Evolutionary conservation across 2,888 invertebrate species (phyloP).

Genomic region (Agrilus biguttatus): DNA sequence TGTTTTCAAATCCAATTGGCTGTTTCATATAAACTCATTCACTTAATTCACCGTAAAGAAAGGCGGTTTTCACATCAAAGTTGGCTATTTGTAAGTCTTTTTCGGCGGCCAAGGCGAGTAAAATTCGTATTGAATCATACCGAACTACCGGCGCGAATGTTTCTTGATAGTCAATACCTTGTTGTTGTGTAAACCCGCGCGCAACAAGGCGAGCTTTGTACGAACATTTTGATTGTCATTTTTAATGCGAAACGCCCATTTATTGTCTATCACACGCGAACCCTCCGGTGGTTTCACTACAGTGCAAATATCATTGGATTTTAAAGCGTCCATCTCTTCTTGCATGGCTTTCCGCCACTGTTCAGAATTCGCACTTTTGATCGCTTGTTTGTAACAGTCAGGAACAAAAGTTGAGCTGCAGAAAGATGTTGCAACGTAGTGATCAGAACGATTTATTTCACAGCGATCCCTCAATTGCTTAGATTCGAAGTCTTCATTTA

Average conservation of each 20-base stretch:
- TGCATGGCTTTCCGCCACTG: slow-evolving; percentile 8
- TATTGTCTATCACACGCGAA: slow-evolving; percentile 7
- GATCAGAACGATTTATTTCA: no score
- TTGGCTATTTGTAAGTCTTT: slow-evolving; percentile 3
- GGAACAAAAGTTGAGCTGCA: background rate
- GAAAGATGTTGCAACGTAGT: no score
- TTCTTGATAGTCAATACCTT: slow-evolving; percentile 14
- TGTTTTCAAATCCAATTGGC: slow-evolving; percentile 1
- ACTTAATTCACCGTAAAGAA: slow-evolving; percentile 3
- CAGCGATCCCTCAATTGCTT: no score
- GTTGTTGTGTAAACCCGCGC: slow-evolving; percentile 11
- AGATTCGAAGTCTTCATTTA: no score
- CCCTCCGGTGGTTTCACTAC: slow-evolving; percentile 3
- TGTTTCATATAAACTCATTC: slow-evolving; percentile 6
- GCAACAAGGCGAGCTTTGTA: slow-evolving; percentile 12
- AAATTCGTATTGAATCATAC: slow-evolving; percentile 11
- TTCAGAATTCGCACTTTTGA: slow-evolving; percentile 5
- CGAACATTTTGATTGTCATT: slow-evolving; percentile 5
- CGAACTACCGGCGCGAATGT: no score
- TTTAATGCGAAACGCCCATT: slow-evolving; percentile 11
- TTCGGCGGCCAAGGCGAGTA: slow-evolving; percentile 8
- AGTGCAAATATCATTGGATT: slow-evolving; percentile 8
- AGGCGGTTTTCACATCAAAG: slow-evolving; percentile 8
- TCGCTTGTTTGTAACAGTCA: slow-evolving; percentile 9
- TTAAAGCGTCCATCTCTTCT: slow-evolving; percentile 9